A percentile compares a stretch with the other conserved stretches of the same genome.
Evolutionary conservation across 2,797 vertebrate genomes (phyloP).

Genomic region (Hydrocynus forskahlii): DNA sequence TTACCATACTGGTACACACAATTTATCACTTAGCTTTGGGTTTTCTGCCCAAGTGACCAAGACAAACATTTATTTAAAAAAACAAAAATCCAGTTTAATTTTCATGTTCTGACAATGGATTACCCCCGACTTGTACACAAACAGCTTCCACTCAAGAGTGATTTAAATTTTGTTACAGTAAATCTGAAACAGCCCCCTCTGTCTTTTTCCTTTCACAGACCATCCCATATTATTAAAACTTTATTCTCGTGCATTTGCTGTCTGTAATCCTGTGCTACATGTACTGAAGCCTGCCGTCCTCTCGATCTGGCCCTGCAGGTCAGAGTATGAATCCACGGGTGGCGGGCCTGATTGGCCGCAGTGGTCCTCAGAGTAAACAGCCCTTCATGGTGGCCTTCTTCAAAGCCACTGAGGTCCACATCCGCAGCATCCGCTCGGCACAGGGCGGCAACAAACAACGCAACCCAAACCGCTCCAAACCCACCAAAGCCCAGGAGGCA

Average conservation of each 20-base stretch:
- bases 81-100: background rate
- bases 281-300: slow-evolving; percentile 22
- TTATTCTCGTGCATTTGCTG: background rate
- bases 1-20: too few species aligned
- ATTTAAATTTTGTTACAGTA: background rate
- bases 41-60: too few species aligned
- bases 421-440: slow-evolving; percentile 91
- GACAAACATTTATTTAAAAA: too few species aligned
- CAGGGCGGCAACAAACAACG: slow-evolving; percentile 82
- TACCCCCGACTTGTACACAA: background rate
- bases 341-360: slow-evolving; percentile 90
- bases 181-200: background rate
- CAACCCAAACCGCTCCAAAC: slow-evolving; percentile 89
- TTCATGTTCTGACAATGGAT: too few species aligned
- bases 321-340: slow-evolving; percentile 93
- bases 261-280: background rate
- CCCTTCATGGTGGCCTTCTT: slow-evolving; percentile 99
- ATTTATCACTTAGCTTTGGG: too few species aligned
- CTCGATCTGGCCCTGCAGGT: slow-evolving; percentile 78
- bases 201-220: background rate
- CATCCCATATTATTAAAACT: background rate
- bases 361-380: slow-evolving; percentile 95
- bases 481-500: slow-evolving; percentile 90
- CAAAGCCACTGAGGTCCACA: slow-evolving; percentile 95
- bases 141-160: too few species aligned